Conservation (phyloP, 2,888 invertebrate genomes). For the Agrilus mali region DNA sequence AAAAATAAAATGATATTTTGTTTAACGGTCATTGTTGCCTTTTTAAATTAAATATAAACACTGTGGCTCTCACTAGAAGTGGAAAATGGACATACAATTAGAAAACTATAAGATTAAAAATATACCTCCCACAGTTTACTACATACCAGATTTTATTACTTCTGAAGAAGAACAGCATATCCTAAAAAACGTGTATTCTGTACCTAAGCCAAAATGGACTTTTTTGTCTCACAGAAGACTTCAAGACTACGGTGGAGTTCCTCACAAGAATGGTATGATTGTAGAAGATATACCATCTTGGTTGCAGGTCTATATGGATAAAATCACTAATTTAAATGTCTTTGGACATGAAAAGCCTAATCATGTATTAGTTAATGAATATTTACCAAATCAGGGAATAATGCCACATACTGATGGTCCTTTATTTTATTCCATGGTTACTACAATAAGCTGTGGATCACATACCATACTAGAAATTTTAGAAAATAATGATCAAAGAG, state of each 20-base stretch:
- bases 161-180: slow-evolving; percentile 58
- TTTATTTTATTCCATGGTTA: slow-evolving; percentile 81
- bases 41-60: too few species aligned
- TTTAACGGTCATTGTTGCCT: too few species aligned
- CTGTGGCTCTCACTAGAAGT: too few species aligned
- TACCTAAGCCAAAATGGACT: slow-evolving; percentile 94
- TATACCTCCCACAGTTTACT: slow-evolving; percentile 55
- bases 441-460: slow-evolving; percentile 85
- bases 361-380: slow-evolving; percentile 92
- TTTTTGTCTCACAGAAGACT: slow-evolving; percentile 78
- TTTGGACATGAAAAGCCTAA: slow-evolving; percentile 71
- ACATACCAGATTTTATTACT: slow-evolving; percentile 80
- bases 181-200: slow-evolving; percentile 57
- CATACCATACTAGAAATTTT: slow-evolving; percentile 83
- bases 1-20: too few species aligned
- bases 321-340: slow-evolving; percentile 51
- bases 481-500: slow-evolving; percentile 34
- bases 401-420: slow-evolving; percentile 96
- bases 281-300: slow-evolving; percentile 79
- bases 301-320: slow-evolving; percentile 60
- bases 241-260: slow-evolving; percentile 97
- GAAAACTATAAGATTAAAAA: slow-evolving; percentile 24
- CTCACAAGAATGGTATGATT: slow-evolving; percentile 88
- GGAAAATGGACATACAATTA: slow-evolving; percentile 3
- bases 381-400: slow-evolving; percentile 85